phyloP scores from a whole-genome alignment of 2,113 vertebrate species.

The Dicaeum eximium region DNA sequence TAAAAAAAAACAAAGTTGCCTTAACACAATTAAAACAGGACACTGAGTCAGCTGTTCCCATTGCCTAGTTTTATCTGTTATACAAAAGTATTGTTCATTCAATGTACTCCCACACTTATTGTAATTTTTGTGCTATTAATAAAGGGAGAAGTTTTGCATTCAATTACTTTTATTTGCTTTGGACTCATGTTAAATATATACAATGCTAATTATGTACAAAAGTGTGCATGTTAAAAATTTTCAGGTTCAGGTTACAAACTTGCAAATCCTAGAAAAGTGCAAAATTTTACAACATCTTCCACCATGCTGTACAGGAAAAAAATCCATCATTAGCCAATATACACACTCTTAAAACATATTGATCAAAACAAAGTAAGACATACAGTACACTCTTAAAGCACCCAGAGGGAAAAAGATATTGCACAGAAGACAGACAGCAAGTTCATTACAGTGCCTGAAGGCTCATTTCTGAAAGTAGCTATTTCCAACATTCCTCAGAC shows the following conservation, averaged over 20 bases:
- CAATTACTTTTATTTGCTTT: constrained; percentile 78
- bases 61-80: neutral
- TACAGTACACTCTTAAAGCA: constrained; percentile 67
- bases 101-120: neutral
- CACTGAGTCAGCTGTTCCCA: neutral
- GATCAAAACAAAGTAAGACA: constrained; percentile 59
- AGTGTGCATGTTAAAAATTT: constrained; percentile 84
- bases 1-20: neutral
- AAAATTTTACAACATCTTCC: constrained; percentile 82
- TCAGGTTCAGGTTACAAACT: constrained; percentile 82
- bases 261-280: constrained; percentile 91
- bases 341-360: constrained; percentile 72
- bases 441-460: constrained; percentile 59
- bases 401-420: constrained; percentile 69
- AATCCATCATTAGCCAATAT: constrained; percentile 86
- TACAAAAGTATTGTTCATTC: neutral
- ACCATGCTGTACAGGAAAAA: constrained; percentile 92
- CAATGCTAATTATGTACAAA: constrained; percentile 88
- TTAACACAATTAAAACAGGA: neutral
- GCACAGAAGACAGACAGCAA: constrained; percentile 72
- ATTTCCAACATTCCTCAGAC: constrained; percentile 54
- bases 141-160: constrained; percentile 32
- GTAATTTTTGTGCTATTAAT: neutral
- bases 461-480: constrained; percentile 49
- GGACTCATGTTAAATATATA: constrained; percentile 83